Percentiles rank a stretch among this genome's conserved stretches.
phyloP scores from a whole-genome alignment of 2,113 vertebrate genomes.

The Piaya cayana region DNA sequence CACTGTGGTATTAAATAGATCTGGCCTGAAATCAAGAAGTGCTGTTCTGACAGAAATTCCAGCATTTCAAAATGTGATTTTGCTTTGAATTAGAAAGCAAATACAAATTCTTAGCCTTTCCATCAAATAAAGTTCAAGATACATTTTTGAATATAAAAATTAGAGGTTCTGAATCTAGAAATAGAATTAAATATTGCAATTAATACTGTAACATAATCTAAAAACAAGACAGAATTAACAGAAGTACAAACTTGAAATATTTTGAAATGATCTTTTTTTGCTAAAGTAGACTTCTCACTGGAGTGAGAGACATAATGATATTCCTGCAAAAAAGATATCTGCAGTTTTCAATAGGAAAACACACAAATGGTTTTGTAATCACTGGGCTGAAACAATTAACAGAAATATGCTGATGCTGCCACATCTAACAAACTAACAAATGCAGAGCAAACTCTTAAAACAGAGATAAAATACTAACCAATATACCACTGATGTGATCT shows the following conservation, averaged over 20 bases:
- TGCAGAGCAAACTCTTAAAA: background rate
- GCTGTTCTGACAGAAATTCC: background rate
- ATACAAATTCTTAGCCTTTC: background rate
- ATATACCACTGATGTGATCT: background rate
- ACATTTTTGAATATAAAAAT: background rate
- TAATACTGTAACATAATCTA: background rate
- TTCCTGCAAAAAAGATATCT: background rate
- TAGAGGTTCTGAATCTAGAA: background rate
- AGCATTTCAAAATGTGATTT: background rate
- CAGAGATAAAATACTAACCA: conserved; percentile 25
- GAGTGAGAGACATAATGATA: background rate
- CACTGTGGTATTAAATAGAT: background rate
- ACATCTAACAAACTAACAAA: background rate
- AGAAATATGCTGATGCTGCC: background rate
- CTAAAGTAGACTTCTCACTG: background rate
- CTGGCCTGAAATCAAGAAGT: background rate
- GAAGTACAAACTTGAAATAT: background rate
- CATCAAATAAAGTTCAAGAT: background rate
- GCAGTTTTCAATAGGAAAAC: background rate
- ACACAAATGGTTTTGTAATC: background rate
- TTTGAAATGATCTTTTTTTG: background rate
- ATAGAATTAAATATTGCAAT: background rate
- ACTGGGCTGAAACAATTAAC: background rate
- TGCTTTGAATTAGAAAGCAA: background rate
- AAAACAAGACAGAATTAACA: background rate